Evolutionary conservation across 1,140 invertebrate genomes (phyloP).

Genomic region (Campoletis sonorensis): DNA sequence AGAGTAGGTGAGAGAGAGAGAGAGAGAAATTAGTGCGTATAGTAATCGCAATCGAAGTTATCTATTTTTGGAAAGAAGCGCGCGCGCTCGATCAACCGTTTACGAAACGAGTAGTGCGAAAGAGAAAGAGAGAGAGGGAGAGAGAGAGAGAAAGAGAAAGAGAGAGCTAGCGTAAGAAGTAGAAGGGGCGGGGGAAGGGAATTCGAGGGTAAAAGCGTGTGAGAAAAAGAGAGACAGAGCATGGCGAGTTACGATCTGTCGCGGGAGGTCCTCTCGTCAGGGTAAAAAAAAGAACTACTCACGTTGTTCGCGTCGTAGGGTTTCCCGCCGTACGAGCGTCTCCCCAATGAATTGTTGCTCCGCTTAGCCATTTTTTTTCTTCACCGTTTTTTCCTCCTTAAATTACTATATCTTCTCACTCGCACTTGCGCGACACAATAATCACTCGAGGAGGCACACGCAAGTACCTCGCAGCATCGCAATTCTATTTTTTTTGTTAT

Average conservation of each 20-base stretch:
- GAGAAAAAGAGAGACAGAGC: background rate
- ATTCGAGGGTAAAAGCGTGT: background rate
- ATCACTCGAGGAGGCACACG: conserved; percentile 38
- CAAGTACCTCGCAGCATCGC: conserved; percentile 53
- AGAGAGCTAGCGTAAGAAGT: background rate
- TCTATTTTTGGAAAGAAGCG: conserved; percentile 51
- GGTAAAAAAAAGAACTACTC: conserved; percentile 58
- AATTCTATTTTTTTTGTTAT: conserved; percentile 56
- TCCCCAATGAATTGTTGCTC: conserved; percentile 63
- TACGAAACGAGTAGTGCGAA: background rate
- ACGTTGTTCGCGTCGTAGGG: conserved; percentile 74
- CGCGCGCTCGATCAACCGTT: conserved; percentile 34
- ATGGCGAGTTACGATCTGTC: conserved; percentile 6
- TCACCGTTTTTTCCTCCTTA: conserved; percentile 50
- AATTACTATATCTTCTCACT: background rate
- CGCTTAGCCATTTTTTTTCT: conserved; percentile 65
- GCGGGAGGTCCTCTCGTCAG: conserved; percentile 33
- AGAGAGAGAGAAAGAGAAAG: background rate
- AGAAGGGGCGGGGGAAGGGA: background rate
- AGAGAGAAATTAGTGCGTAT: background rate
- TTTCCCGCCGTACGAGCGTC: conserved; percentile 63
- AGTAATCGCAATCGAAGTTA: background rate
- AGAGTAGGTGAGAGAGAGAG: background rate
- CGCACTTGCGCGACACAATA: conserved; percentile 34
- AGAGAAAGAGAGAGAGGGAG: background rate